Base-by-base conservation (phyloP, 2,797 vertebrate species). In the Muraenolepis orangiensis region DNA sequence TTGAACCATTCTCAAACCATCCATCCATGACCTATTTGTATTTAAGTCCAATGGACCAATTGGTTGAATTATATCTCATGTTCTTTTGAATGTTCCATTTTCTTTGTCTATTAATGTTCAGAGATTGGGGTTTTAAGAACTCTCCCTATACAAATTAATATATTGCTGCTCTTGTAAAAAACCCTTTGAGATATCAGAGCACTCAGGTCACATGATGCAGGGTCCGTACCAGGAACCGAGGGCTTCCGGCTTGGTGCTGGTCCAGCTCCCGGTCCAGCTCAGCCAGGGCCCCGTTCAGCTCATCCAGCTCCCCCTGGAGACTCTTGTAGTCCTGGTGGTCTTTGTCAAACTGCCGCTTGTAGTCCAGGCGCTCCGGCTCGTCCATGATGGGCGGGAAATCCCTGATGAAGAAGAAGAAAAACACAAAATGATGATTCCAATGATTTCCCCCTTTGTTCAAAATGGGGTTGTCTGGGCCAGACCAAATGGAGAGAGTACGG, bases 311-410 rank as follows among this genome's bases (percentile, higher is more conserved):
- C 7, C 84, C 89, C 87, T 96, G 95, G 71, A 96, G 86, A 61
- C 29, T 82, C 70, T 94, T 94, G 75, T 94, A 96, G 77, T 96
- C 94, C 75, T 93, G 91, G 13, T 96, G 91, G 46, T 93, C 90
- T 28, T 29, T 81, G 81, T 97, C 95, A 85, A 95, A 96, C 66
- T 94, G 93, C 23, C 81, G 87, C 80, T 95, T 96, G 85, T 96
- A 94, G 40, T 78, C 79, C 74, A 94, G 83, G 40, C 94, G 91
- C 80, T 95, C 89, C n/a, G 89, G 83, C 76, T 95, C 94, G 72
- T 90, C 92, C 71, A 88, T 76, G 69, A 95, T 91, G 29, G 92
- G 76, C 6, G 90, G 94, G 83, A 94, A 93, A 79, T 94, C 92
- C 74, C 94, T 95, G 82, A 82, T 38, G 69, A 34, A 74, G 0